Evolutionary conservation across 2,888 invertebrate species (phyloP).

Genomic region (Ephialtes manifestator): DNA sequence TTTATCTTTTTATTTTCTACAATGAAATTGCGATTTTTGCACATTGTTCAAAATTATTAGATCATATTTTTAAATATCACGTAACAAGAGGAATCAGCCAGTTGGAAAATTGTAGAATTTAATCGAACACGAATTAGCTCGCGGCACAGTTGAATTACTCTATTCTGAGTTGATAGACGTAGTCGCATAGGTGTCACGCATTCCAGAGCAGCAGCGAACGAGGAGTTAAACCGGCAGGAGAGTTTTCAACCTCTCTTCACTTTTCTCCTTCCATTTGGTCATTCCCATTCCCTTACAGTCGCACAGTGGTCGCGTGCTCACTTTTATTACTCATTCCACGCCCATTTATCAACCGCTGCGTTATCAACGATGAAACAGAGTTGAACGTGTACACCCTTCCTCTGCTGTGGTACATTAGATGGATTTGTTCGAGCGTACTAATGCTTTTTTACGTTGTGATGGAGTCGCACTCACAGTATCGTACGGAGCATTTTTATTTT

Average conservation of each 20-base stretch:
- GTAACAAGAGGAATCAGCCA: too few species aligned
- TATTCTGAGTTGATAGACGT: background rate
- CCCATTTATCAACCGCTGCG: conserved; percentile 56
- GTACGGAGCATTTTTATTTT: background rate
- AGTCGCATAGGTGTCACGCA: background rate
- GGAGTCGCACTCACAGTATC: background rate
- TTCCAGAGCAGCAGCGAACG: background rate
- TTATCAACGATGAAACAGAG: conserved; percentile 58
- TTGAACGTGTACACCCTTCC: conserved; percentile 15
- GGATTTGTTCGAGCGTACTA: conserved; percentile 18
- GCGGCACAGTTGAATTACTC: background rate
- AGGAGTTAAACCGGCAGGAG: conserved; percentile 3
- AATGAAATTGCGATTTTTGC: too few species aligned
- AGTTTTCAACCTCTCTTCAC: conserved; percentile 37
- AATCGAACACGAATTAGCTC: conserved; percentile 1
- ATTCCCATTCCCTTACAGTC: conserved; percentile 25
- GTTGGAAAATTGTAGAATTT: background rate
- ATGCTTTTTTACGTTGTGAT: conserved; percentile 1
- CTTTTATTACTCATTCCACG: conserved; percentile 58
- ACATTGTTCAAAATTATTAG: too few species aligned
- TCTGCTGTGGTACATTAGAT: background rate
- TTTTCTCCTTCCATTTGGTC: conserved; percentile 13
- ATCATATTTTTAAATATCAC: too few species aligned
- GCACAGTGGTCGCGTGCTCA: conserved; percentile 44
- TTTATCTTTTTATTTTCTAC: too few species aligned